Base-by-base conservation (phyloP, 2,888 invertebrate species). In the Pteria penguin region DNA sequence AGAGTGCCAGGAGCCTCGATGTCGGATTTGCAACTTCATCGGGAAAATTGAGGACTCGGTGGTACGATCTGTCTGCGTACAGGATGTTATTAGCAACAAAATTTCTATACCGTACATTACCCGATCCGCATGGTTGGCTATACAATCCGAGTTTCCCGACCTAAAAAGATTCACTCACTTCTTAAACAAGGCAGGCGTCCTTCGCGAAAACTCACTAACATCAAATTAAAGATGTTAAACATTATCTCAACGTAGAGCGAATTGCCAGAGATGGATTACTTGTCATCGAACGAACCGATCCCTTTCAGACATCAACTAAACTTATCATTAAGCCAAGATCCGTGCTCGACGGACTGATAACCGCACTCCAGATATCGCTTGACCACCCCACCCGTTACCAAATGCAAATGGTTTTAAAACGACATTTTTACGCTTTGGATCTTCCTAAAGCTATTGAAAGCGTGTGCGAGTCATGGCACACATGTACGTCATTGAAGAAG, bases 121-220 rank as follows among this genome's bases (percentile, higher is more conserved):
- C 1, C 58, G 84, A 27, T 73, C 82, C 4, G 78, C 81, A 1
- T 84, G 81, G 80, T 29, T 60, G 14, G 58, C 58, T 29, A 73
- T 81, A 4, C 85, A 86, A 22, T 63, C 72, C 1, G 71, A 78
- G 31, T 84, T 83, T 52, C 68, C 82, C 14, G 85, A 86, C 63
- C 61, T 85, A 8, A 65, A 83, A 3, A 72, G 79, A 78, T 78
- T 5, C 72, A 78, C 45, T 81, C 84, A 4, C 82, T 82, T 55
- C 72, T 84, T 1, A 67, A 60, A n/a, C 85, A 85, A 36, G 83
- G 83, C 4, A 85, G 84, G 0, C 70, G 82, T 4, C 85, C 86
- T 0, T 86, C 81, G 2, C 81, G 81, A 36, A 84, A 84, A 55
- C 31, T 80, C 2, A 84, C 81, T 0, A 84, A 82, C 54, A n/a